Base-by-base conservation (phyloP, 2,113 vertebrate genomes). In the Picathartes gymnocephalus region DNA sequence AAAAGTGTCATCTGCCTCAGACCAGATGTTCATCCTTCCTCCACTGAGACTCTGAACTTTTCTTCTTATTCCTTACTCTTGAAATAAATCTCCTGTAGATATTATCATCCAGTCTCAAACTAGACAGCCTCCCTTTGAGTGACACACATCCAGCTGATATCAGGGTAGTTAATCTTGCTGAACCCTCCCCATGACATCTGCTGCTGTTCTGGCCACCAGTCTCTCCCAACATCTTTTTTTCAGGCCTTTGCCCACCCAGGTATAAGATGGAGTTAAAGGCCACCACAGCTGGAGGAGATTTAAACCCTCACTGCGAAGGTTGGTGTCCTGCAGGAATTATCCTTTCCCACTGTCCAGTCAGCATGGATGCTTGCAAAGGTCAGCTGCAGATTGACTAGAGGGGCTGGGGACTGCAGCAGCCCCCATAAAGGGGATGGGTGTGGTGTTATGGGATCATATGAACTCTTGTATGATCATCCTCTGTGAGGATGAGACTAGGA, bases 11-110 rank as follows among this genome's bases (percentile, higher is more conserved):
- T 95, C 88, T 93, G 92, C 76, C 94, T 90, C 86, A 45, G 64
- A 96, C 85, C 94, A 96, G 95, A 95, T 97, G 94, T 95, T 96
- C 94, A 65, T 79, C 94, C 65, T 92, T 91, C 65, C 76, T 97
- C 93, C 61, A 14, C 83, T 45, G 93, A 97, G 91, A 80, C 84
- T 30, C 76, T 56, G 62, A 51, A 79, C 90, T 87, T 74, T 53
- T 86, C 86, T 87, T 92, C 76, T 81, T 76, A 35, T 24, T 88
- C 68, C 57, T 93, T 73, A n/a, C 7, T 95, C 71, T 78, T n/a
- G 37, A 74, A 92, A 80, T 60, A 83, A 70, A 82, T 57, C 60
- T 88, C 31, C 56, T 81, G 5, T 3, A 78, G 76, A 57, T 21
- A 23, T 37, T 61, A 31, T 88, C 35, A 57, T 62, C 31, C 60